Evolutionary conservation across 37 sponge, comb jelly and placozoan species (phyloP).

Genomic region (Cliona cf. orientalis): DNA sequence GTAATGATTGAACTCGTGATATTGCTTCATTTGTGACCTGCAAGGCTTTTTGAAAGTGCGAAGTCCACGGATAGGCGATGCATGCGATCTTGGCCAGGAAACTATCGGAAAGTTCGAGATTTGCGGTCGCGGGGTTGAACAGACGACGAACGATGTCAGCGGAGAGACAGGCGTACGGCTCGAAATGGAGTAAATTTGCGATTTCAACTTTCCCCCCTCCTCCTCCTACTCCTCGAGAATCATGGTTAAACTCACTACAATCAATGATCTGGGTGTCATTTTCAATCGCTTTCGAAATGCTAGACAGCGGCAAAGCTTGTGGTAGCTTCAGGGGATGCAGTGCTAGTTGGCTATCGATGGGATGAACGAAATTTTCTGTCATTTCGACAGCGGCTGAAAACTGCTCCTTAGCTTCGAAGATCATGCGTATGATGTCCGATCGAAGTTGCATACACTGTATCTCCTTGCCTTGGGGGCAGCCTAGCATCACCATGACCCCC

Average conservation of each 20-base stretch:
- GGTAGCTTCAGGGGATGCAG: not conserved
- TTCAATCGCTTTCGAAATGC: not conserved
- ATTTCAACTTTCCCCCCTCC: not conserved
- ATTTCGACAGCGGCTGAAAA: not conserved
- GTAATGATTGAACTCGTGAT: too few relatives aligned
- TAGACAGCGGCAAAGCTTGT: not conserved
- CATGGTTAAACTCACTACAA: too few relatives aligned
- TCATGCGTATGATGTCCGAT: constrained; percentile 1
- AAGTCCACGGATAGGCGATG: too few relatives aligned
- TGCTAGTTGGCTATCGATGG: not conserved
- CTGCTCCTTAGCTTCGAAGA: constrained; percentile 4
- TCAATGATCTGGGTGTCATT: not conserved
- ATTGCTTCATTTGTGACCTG: too few relatives aligned
- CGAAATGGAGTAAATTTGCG: constrained; percentile 17
- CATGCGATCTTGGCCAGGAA: not conserved
- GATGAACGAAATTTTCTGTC: constrained; percentile 12
- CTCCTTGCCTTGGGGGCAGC: not conserved
- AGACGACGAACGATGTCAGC: not conserved
- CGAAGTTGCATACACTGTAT: constrained; percentile 8
- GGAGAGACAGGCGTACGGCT: constrained; percentile 18
- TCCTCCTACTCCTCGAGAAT: too few relatives aligned
- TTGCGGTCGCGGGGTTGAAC: not conserved
- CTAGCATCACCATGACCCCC: not conserved
- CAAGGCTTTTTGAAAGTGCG: too few relatives aligned
- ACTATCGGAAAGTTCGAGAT: not conserved